Evolutionary conservation across 2,888 invertebrate genomes (phyloP).

Genomic region (Osmoderma eremita): DNA sequence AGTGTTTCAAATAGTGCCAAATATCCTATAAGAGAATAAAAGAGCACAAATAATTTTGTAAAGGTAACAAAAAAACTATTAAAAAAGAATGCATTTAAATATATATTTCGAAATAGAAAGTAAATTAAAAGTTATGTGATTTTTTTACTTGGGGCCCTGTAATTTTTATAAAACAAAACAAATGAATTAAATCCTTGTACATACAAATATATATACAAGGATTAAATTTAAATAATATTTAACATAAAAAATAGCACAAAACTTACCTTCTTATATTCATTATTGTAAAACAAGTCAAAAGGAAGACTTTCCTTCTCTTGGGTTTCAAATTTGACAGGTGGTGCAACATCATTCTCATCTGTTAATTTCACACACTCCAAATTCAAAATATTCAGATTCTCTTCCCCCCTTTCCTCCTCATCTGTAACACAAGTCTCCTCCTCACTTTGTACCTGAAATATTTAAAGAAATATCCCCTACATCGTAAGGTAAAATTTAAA

Average conservation of each 20-base stretch:
- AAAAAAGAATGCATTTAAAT: neutral
- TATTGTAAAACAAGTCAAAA: constrained; percentile 41
- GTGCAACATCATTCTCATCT: neutral
- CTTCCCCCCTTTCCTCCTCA: neutral
- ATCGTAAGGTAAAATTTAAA: neutral
- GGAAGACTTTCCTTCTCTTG: constrained; percentile 45
- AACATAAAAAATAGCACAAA: neutral
- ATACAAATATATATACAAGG: no score
- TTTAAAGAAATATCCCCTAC: neutral
- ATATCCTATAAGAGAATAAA: constrained; percentile 52
- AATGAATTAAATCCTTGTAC: no score
- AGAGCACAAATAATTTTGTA: neutral
- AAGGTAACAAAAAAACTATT: neutral
- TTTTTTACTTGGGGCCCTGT: no score
- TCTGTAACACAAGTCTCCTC: constrained; percentile 3
- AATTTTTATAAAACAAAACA: no score
- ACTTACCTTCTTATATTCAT: constrained; percentile 50
- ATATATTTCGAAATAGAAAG: no score
- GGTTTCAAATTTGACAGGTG: neutral
- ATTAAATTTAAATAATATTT: no score
- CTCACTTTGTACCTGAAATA: neutral
- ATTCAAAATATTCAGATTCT: constrained; percentile 6
- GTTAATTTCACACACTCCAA: constrained; percentile 15
- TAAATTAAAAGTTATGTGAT: no score
- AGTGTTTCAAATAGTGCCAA: constrained; percentile 50